Evolutionary conservation across 2,888 invertebrate species (phyloP).

Genomic region (Pimpla rufipes): DNA sequence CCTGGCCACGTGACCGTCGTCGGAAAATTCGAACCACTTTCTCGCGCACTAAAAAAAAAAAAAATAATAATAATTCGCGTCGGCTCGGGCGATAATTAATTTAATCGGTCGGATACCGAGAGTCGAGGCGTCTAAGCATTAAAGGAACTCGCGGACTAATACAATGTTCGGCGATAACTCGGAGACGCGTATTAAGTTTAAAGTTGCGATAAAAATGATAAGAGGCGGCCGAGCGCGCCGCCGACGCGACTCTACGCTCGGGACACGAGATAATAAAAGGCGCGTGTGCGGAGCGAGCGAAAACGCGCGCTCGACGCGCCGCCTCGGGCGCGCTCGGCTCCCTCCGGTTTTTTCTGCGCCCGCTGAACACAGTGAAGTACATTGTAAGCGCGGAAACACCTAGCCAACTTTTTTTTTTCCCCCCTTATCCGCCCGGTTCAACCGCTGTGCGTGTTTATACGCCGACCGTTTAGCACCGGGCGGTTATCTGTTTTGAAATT

Average conservation of each 20-base stretch:
- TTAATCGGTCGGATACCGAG: no score
- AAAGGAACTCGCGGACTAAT: constrained; percentile 56
- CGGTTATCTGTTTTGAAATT: constrained; percentile 2
- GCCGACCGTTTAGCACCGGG: neutral
- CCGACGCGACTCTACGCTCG: neutral
- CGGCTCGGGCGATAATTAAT: no score
- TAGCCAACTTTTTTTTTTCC: neutral
- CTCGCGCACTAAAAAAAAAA: neutral
- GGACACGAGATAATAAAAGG: constrained; percentile 13
- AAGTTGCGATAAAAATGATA: constrained; percentile 72
- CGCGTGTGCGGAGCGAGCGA: neutral
- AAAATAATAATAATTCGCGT: no score
- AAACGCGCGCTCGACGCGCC: neutral
- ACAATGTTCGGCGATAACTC: constrained; percentile 65
- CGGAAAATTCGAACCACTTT: neutral
- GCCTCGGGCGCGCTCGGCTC: neutral
- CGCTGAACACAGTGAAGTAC: constrained; percentile 3
- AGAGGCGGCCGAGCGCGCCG: constrained; percentile 48
- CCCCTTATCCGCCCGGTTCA: neutral
- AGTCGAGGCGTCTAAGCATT: constrained; percentile 57
- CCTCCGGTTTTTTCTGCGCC: neutral
- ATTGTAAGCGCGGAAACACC: neutral
- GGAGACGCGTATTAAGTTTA: constrained; percentile 67
- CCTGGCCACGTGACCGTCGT: neutral
- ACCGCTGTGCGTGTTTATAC: neutral